phyloP scores from a whole-genome alignment of 1,140 invertebrate genomes.

The Eriocheir sinensis region DNA sequence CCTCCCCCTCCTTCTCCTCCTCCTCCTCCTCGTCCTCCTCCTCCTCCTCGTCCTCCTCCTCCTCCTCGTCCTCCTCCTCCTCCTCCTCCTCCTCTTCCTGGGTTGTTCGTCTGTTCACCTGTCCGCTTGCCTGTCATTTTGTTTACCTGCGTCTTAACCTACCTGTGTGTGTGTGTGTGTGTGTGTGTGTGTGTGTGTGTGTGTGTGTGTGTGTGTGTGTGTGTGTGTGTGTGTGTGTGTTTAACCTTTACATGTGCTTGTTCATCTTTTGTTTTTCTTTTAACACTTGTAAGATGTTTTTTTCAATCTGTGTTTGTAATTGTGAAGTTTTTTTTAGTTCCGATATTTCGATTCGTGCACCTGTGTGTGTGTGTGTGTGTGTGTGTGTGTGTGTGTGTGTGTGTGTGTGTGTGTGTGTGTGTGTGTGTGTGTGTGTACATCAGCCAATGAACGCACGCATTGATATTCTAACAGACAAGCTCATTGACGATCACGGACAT shows the following conservation, averaged over 20 bases:
- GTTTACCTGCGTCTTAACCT: slow-evolving; percentile 30
- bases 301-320: slow-evolving; percentile 9
- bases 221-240: slow-evolving; percentile 39
- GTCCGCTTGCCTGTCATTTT: not conserved
- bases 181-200: slow-evolving; percentile 51
- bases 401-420: not conserved
- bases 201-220: slow-evolving; percentile 41
- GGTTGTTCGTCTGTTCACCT: not conserved
- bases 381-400: not conserved
- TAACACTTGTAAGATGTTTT: too few relatives aligned
- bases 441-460: not conserved
- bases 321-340: too few relatives aligned
- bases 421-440: too few relatives aligned
- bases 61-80: not conserved
- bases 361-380: too few relatives aligned
- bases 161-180: slow-evolving; percentile 45
- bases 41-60: not conserved
- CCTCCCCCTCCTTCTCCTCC: not conserved
- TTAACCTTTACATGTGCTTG: too few relatives aligned
- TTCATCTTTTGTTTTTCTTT: too few relatives aligned
- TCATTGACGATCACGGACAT: not conserved
- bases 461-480: not conserved
- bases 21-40: too few relatives aligned
- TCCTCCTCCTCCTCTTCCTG: not conserved
- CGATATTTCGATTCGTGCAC: too few relatives aligned